Evolutionary conservation across 2,797 vertebrate species (phyloP), one percentile per base, ranked within the genome.

Genomic region (Myotis vivesi): DNA sequence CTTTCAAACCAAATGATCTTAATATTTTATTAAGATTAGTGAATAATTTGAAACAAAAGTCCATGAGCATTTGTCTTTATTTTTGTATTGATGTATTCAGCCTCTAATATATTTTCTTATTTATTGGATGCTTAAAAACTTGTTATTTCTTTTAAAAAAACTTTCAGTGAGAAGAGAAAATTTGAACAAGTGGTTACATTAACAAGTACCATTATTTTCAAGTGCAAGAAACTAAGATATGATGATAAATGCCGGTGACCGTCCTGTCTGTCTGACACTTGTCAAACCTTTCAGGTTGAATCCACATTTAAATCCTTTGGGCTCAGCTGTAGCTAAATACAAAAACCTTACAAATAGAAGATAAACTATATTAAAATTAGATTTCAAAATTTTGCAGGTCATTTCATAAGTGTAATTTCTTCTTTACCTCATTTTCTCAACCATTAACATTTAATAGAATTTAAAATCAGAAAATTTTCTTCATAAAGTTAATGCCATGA

Each of bases 291-390:
- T 83, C 71, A 86, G 46, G 77, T 95, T 86, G 89, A 97, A 97
- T 85, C 64, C 28, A 96, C 92, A 94, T 90, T 87, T 72, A 82
- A 97, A 94, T 90, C 81, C 92, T 98, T 95, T 90, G 64, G 87
- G 64, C 59, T 97, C 83, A 95, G 44, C 94, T 89, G n/a, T 91
- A 94, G 80, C 64, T 94, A 96, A 97, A 97, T 95, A 95, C 89
- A 95, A 88, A 98, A 97, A 94, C 95, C 95, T 96, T 96, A 91
- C 81, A 94, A 87, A 90, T 82, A 96, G 71, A 85, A 95, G 49
- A 72, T 12, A 59, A 97, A 92, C 46, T 44, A 75, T 46, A 91
- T 25, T 87, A 97, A 92, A 93, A 86, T 8, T 89, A 91, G 83
- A 95, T 71, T 73, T 93, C 83, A 75, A 59, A 86, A 94, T 46